Evolutionary conservation across 2,797 vertebrate species (phyloP), one percentile per base, ranked within the genome.

Genomic region (Sebastes minor): DNA sequence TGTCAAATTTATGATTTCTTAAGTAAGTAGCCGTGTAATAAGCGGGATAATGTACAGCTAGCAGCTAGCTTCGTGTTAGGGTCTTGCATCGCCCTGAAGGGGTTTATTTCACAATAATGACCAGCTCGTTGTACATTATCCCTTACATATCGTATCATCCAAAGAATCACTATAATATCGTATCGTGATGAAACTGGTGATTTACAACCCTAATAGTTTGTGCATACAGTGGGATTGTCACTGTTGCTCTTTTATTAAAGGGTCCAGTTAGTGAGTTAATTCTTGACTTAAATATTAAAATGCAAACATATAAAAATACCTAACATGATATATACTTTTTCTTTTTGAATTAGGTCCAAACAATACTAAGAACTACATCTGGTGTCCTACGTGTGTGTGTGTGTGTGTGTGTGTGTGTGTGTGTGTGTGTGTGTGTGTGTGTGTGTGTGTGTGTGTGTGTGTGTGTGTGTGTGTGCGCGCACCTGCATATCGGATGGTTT

Each of bases 401-500:
- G 11, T 79, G n/a, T 72, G n/a, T 63, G 73, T 55, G 68, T 64
- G 56, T 13, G 16, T 65, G 70, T 38, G 53, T 53, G 56, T 62
- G 55, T 53, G 56, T 30, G 30, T 35, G 13, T 63, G 35, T 60
- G 35, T 22, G 25, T 4, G 13, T 55, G 68, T 64, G 56, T 13
- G 16, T 65, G 69, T 38, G 53, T 53, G 56, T 55, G 68, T 64
- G 56, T 13, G 16, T 65, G 69, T 38, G 53, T 53, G 56, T 62
- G 55, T 53, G 56, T 30, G 30, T 35, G 13, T 63, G 35, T 60
- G 35, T 22, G 25, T 4, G 13, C 5, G 5, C 57, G 18, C 35
- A 97, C 97, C 97, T 95, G 96, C 78, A 0, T 97, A 97, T 86
- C 95, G 95, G 74, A 97, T 95, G 84, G 91, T 97, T 74, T 95